Conservation (phyloP, 2,113 vertebrate species). For the Lamprologus sp. region DNA sequence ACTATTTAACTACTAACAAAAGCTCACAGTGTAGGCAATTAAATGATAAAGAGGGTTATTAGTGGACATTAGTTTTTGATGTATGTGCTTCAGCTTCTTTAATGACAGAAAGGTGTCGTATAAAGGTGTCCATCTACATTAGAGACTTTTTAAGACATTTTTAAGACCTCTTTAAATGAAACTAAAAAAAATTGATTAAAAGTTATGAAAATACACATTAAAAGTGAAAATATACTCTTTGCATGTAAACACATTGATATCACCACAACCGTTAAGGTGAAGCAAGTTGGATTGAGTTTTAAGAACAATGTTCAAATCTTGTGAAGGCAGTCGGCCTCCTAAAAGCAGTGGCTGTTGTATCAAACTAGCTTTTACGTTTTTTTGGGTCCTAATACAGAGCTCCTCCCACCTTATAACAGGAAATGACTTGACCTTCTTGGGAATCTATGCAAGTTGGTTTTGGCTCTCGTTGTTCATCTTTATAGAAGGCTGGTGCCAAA, state of each 20-base stretch:
- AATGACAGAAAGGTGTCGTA: neutral
- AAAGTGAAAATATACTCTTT: neutral
- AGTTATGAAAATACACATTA: neutral
- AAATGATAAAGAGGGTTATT: constrained; percentile 26
- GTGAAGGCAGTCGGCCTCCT: neutral
- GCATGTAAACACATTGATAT: neutral
- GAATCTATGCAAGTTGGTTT: neutral
- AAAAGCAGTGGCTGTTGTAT: neutral
- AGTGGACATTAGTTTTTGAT: constrained; percentile 1
- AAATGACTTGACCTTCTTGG: neutral
- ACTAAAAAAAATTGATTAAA: neutral
- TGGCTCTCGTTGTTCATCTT: neutral
- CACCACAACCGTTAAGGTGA: neutral
- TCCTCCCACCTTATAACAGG: neutral
- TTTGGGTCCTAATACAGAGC: neutral
- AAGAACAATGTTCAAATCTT: neutral
- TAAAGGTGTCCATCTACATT: neutral
- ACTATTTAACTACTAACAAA: neutral
- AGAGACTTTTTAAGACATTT: neutral
- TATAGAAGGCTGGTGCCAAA: neutral
- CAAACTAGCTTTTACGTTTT: no score
- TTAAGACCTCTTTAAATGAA: neutral
- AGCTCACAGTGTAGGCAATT: neutral
- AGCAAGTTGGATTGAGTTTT: neutral
- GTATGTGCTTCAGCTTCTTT: neutral